Percentiles rank a stretch among this genome's conserved stretches.
phyloP scores from a whole-genome alignment of 2,113 vertebrate species.

The Thryonomys swinderianus region DNA sequence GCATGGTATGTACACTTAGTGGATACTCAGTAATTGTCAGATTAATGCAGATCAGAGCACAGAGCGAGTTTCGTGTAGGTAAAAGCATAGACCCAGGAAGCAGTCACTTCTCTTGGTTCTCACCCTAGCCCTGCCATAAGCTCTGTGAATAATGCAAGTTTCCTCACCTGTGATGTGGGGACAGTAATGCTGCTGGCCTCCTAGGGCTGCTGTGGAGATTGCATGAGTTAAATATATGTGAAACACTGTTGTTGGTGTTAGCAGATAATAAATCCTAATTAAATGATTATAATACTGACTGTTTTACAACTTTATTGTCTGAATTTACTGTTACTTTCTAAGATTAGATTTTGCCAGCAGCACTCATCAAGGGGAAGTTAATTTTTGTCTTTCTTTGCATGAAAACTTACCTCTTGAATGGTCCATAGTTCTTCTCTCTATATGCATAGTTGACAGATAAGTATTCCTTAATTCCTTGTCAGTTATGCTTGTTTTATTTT shows the following conservation, averaged over 20 bases:
- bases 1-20: constrained; percentile 37
- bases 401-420: not conserved
- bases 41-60: constrained; percentile 57
- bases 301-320: not conserved
- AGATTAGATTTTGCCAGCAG: constrained; percentile 35
- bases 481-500: not conserved
- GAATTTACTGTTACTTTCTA: constrained; percentile 10
- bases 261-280: constrained; percentile 1
- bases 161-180: constrained; percentile 39
- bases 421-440: not conserved
- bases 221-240: not conserved
- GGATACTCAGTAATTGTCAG: constrained; percentile 51
- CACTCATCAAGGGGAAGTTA: not conserved
- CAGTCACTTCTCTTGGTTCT: not conserved
- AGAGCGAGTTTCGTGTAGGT: constrained; percentile 2
- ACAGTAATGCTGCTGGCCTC: not conserved
- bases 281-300: not conserved
- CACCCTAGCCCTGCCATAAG: not conserved
- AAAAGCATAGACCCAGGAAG: not conserved
- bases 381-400: not conserved
- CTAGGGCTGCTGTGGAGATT: constrained; percentile 7
- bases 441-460: not conserved
- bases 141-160: constrained; percentile 26
- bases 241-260: not conserved
- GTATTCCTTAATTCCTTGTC: not conserved